Evolutionary conservation across 2,113 vertebrate species (phyloP).

Genomic region (Sinocyclocheilus grahami): DNA sequence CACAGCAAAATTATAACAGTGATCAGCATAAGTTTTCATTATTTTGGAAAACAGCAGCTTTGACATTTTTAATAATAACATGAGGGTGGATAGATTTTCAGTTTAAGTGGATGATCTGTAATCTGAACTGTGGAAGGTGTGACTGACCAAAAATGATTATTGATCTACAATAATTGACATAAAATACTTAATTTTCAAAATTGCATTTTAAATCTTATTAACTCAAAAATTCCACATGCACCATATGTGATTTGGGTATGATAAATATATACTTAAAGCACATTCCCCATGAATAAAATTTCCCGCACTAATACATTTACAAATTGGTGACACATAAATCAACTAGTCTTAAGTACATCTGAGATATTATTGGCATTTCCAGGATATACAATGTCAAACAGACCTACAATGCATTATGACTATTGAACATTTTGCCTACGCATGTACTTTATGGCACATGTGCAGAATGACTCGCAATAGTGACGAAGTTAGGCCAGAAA

Average conservation of each 20-base stretch:
- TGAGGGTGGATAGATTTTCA: not conserved
- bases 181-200: not conserved
- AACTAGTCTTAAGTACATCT: too few relatives aligned
- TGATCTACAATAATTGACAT: not conserved
- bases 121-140: not conserved
- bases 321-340: too few relatives aligned
- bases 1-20: not conserved
- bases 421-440: not conserved
- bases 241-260: not conserved
- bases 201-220: not conserved
- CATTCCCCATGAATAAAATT: not conserved
- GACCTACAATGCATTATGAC: not conserved
- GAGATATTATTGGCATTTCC: not conserved
- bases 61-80: not conserved
- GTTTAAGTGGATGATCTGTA: not conserved
- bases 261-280: not conserved
- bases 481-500: not conserved
- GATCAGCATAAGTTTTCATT: not conserved
- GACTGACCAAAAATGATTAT: not conserved
- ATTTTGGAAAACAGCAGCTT: not conserved
- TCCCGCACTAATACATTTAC: too few relatives aligned
- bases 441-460: not conserved
- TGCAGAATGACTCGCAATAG: not conserved
- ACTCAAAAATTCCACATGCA: not conserved
- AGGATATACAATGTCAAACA: not conserved